Conservation (phyloP, 2,113 vertebrate species). For the Odobenus rosmarus region DNA sequence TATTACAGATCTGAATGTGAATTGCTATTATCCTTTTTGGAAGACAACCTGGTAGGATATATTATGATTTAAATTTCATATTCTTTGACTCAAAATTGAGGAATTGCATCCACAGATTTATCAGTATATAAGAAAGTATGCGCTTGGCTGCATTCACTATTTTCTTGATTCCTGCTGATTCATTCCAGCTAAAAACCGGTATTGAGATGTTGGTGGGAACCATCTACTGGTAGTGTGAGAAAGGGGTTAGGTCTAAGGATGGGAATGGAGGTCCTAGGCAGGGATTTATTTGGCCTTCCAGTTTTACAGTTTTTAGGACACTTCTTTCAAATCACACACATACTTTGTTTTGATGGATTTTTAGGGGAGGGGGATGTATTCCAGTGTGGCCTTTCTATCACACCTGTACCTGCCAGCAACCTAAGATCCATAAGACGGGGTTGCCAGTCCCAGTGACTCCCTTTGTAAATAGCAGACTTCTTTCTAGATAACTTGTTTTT, state of each 20-base stretch:
- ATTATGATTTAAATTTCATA: not conserved
- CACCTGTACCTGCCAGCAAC: not conserved
- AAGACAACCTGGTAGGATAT: not conserved
- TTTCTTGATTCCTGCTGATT: not conserved
- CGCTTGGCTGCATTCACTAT: not conserved
- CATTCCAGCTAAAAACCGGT: not conserved
- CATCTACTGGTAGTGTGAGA: not conserved
- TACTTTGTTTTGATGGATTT: not conserved
- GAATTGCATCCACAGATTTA: not conserved
- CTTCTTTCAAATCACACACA: not conserved
- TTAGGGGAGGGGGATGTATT: not conserved
- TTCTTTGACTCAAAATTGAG: not conserved
- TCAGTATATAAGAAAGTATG: not conserved
- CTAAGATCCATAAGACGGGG: not conserved
- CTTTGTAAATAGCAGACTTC: not conserved
- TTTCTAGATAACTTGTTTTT: not conserved
- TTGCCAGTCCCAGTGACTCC: not conserved
- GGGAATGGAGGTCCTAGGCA: not conserved
- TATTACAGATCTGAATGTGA: not conserved
- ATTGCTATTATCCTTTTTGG: not conserved
- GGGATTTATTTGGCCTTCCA: not conserved
- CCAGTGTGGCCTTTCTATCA: not conserved
- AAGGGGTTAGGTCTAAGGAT: not conserved
- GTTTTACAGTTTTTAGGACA: not conserved
- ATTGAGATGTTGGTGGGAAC: not conserved